A percentile compares a stretch with the other conserved stretches of the same genome.
Conservation (phyloP, 2,797 vertebrate genomes). For the Aeoliscus strigatus region DNA sequence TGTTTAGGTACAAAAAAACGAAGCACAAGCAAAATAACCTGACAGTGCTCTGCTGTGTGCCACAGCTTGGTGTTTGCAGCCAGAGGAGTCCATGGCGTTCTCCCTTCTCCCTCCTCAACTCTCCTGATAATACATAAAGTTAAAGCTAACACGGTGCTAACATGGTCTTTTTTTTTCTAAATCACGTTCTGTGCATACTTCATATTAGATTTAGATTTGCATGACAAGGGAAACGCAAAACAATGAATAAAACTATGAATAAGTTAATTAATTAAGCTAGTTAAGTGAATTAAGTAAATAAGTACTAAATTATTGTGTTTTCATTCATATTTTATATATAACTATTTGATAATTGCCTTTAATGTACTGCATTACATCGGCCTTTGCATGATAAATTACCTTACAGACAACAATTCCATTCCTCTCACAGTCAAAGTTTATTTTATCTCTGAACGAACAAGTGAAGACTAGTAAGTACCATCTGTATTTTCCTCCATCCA, state of each 20-base stretch:
- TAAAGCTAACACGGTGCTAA: constrained; percentile 15
- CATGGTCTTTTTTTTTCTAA: constrained; percentile 8
- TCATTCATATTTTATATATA: too few relatives aligned
- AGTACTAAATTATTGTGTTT: too few relatives aligned
- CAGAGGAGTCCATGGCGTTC: constrained; percentile 47
- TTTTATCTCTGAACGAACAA: constrained; percentile 10
- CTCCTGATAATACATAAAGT: constrained; percentile 37
- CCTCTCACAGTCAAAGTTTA: background rate
- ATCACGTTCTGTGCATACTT: constrained; percentile 4
- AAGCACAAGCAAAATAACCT: constrained; percentile 55
- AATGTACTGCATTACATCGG: too few relatives aligned
- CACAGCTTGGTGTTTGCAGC: constrained; percentile 63
- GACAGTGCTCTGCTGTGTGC: constrained; percentile 61
- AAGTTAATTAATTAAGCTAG: too few relatives aligned
- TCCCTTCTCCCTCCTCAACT: constrained; percentile 42
- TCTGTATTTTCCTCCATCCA: background rate
- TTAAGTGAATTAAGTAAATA: too few relatives aligned
- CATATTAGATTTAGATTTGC: too few relatives aligned
- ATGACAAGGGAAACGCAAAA: too few relatives aligned
- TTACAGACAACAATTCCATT: too few relatives aligned
- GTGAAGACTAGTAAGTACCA: background rate
- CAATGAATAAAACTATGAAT: too few relatives aligned
- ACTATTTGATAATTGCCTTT: too few relatives aligned
- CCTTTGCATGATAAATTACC: too few relatives aligned
- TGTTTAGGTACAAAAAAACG: constrained; percentile 50